Percentiles rank a stretch among this genome's conserved stretches.
Evolutionary conservation across 2,888 invertebrate genomes (phyloP).

Genomic region (Andrena marginata): DNA sequence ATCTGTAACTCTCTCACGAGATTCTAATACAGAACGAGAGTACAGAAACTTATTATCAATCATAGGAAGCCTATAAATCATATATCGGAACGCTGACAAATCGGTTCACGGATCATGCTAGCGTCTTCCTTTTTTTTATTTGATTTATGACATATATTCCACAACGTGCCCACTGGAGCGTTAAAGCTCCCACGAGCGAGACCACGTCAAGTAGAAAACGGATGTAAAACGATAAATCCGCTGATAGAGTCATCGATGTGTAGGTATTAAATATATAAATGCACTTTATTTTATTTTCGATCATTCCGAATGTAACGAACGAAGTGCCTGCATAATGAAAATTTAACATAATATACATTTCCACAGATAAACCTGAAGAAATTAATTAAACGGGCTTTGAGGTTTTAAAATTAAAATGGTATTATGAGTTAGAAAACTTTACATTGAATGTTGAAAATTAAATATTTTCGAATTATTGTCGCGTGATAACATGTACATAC

Average conservation of each 20-base stretch:
- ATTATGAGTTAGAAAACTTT: no score
- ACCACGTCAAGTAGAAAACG: slow-evolving; percentile 1
- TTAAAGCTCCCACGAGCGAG: slow-evolving; percentile 7
- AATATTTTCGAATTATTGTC: no score
- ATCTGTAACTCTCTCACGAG: background rate
- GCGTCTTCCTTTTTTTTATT: slow-evolving; percentile 23
- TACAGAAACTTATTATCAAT: slow-evolving; percentile 34
- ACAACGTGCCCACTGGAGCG: slow-evolving; percentile 20
- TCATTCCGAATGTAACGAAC: background rate
- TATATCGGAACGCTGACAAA: slow-evolving; percentile 31
- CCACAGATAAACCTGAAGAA: no score
- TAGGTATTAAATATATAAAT: background rate
- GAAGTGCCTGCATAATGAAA: background rate
- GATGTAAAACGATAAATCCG: slow-evolving; percentile 13
- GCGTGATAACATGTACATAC: no score
- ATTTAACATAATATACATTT: no score
- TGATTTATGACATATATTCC: slow-evolving; percentile 35
- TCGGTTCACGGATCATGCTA: slow-evolving; percentile 31
- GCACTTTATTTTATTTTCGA: background rate
- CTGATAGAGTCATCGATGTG: background rate
- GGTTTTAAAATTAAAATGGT: no score
- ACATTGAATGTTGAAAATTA: no score
- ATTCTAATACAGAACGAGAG: background rate
- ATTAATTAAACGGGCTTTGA: no score
- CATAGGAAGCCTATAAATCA: slow-evolving; percentile 34